Percentiles rank a stretch among this genome's conserved stretches.
These are phyloP conservation scores for Caenorhabditis remanei DNA, from an alignment of 1,140 invertebrate genomes.

Conservation along the genomic window DNA sequence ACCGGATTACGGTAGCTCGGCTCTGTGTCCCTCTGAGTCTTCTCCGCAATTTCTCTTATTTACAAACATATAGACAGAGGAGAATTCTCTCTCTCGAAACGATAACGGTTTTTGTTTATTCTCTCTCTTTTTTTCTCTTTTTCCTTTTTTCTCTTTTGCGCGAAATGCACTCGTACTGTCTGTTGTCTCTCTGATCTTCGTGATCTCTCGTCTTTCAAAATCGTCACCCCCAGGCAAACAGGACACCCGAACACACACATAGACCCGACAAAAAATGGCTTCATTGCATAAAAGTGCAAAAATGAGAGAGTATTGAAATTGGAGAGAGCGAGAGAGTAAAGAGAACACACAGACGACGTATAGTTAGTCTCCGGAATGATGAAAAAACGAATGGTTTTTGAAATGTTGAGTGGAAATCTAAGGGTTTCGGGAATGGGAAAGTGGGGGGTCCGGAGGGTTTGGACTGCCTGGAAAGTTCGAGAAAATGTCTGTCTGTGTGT, in stretches of 20 bases:
- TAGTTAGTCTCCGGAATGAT: constrained; percentile 11
- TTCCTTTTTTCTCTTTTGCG: background rate
- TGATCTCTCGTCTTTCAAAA: background rate
- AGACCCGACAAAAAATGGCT: constrained; percentile 28
- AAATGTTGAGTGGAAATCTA: no score
- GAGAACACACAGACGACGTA: constrained; percentile 28
- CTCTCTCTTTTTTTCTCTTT: background rate
- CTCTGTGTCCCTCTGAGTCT: background rate
- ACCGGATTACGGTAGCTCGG: constrained; percentile 20
- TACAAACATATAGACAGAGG: constrained; percentile 34
- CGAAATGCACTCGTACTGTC: constrained; percentile 6
- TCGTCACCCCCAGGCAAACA: constrained; percentile 55
- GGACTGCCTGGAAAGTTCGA: background rate
- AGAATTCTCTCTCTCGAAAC: background rate
- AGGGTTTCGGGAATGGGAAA: background rate
- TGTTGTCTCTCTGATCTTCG: background rate
- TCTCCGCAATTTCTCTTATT: background rate
- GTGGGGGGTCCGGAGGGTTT: background rate
- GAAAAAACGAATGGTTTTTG: background rate
- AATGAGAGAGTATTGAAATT: background rate
- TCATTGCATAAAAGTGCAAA: constrained; percentile 39
- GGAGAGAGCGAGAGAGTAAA: background rate
- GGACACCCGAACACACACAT: constrained; percentile 25
- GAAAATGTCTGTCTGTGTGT: background rate
- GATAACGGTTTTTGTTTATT: constrained; percentile 43